Conservation (phyloP, 1,140 invertebrate species). For the honey bee (Apis mellifera) region Amel_HAv3.1 CM009940.2:11214501-11215000, state of each 20-base stretch:
- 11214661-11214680: no score
- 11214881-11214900: constrained; percentile 35
- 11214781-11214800: constrained; percentile 38
- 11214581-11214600: no score
- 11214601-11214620: no score
- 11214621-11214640: no score
- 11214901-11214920: constrained; percentile 14
- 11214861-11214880: constrained; percentile 53
- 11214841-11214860: constrained; percentile 28
- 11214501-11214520: background rate
- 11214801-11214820: background rate
- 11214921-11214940: background rate
- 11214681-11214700: background rate
- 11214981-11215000: background rate
- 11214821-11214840: constrained; percentile 28
- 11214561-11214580: no score
- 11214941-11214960: constrained; percentile 24
- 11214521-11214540: background rate
- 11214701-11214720: background rate
- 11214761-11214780: constrained; percentile 29
- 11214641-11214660: no score
- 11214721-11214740: background rate
- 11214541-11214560: no score
- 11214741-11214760: constrained; percentile 1
- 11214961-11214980: background rate